phyloP scores from a whole-genome alignment of 2,113 vertebrate species.

The Cnemophilus loriae region DNA sequence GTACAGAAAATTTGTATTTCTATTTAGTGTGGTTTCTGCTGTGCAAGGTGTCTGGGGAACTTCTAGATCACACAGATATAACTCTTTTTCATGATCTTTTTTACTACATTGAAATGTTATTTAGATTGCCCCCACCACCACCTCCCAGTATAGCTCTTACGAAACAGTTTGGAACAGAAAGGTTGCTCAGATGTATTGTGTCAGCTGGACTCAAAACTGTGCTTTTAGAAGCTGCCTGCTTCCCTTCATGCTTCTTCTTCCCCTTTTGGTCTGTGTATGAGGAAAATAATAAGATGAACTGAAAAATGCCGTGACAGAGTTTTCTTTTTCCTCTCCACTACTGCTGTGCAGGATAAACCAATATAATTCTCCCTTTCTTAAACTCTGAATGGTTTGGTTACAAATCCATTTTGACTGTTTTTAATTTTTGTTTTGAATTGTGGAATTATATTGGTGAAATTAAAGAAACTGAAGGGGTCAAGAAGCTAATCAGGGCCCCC shows the following conservation, averaged over 20 bases:
- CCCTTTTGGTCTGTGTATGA: neutral
- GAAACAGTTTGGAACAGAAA: neutral
- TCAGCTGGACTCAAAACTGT: neutral
- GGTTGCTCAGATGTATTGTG: neutral
- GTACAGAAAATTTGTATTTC: neutral
- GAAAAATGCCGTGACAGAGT: neutral
- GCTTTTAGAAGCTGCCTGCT: neutral
- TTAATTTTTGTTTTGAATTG: neutral
- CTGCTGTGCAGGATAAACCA: neutral
- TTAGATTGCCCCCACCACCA: neutral
- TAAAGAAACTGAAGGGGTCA: neutral
- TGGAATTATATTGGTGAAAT: neutral
- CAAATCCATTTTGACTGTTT: neutral
- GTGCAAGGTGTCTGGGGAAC: neutral
- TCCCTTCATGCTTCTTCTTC: neutral
- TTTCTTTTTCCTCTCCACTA: neutral
- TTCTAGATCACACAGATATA: neutral
- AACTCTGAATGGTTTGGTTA: neutral
- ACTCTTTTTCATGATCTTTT: neutral
- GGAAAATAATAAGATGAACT: neutral
- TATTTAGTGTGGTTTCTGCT: neutral
- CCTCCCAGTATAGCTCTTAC: neutral
- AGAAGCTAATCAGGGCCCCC: neutral
- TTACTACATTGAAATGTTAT: neutral
- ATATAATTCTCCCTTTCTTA: neutral